Evolutionary conservation across 2,888 invertebrate genomes (phyloP).

Genomic region (Phanerotoma sp.): DNA sequence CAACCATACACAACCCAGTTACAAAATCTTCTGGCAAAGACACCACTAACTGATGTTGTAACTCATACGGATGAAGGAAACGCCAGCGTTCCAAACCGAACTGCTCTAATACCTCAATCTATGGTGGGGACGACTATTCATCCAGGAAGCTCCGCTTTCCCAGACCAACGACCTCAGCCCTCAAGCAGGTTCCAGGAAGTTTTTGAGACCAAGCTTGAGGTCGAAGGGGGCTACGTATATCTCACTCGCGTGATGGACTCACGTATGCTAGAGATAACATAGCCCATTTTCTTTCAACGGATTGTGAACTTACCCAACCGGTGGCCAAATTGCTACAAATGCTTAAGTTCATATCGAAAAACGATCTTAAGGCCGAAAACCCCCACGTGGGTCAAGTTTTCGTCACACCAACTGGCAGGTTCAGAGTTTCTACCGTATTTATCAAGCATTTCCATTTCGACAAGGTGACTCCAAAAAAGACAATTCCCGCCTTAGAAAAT

Average conservation of each 20-base stretch:
- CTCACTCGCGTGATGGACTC: slow-evolving; percentile 12
- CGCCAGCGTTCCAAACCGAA: no score
- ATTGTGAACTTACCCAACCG: slow-evolving; percentile 3
- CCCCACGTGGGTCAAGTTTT: background rate
- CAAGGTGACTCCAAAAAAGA: background rate
- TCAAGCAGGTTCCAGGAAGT: no score
- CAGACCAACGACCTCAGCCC: no score
- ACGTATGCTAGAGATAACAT: slow-evolving; percentile 7
- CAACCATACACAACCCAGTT: no score
- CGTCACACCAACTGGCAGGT: background rate
- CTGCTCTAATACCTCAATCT: no score
- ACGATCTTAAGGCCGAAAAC: background rate
- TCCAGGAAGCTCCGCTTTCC: no score
- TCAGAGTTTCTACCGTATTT: background rate
- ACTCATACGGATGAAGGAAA: no score
- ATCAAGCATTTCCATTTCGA: background rate
- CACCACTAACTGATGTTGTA: no score
- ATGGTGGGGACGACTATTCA: no score
- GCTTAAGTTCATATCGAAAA: background rate
- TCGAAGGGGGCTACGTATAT: no score
- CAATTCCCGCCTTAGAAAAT: background rate
- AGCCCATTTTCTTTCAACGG: slow-evolving; percentile 18
- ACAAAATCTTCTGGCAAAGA: no score
- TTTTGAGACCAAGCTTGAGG: no score
- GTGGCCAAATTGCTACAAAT: slow-evolving; percentile 5